Conservation (phyloP, 2,113 vertebrate genomes). For the Nettapus auritus region DNA sequence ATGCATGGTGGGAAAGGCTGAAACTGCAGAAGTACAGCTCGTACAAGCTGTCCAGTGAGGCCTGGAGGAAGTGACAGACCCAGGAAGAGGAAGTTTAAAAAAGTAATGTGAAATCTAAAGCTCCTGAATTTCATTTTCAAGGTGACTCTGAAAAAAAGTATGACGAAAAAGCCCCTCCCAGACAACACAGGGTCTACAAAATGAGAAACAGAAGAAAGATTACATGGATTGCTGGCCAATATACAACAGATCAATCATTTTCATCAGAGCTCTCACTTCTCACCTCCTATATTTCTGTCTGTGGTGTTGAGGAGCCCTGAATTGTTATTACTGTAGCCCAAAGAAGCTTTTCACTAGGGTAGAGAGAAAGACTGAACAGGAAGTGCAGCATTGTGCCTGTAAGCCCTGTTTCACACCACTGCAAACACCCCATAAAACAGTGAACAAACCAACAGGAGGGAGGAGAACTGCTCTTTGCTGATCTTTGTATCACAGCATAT, state of each 20-base stretch:
- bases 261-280: not conserved
- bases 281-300: not conserved
- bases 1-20: not conserved
- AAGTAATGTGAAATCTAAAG: not conserved
- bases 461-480: not conserved
- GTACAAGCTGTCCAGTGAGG: not conserved
- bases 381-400: not conserved
- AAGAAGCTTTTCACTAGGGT: not conserved
- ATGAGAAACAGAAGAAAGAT: not conserved
- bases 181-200: not conserved
- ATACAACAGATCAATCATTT: too few relatives aligned
- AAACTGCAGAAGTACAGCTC: fast-evolving
- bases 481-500: not conserved
- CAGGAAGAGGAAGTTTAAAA: constrained; percentile 33
- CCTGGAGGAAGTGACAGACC: not conserved
- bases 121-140: not conserved
- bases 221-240: not conserved
- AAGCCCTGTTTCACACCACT: not conserved
- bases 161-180: not conserved
- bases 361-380: not conserved
- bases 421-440: not conserved
- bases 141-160: not conserved
- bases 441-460: not conserved
- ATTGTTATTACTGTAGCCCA: not conserved
- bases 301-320: not conserved